Percentiles rank a stretch among this genome's conserved stretches.
Evolutionary conservation across 2,888 invertebrate species (phyloP).

Genomic region (Strigamia crassipes): DNA sequence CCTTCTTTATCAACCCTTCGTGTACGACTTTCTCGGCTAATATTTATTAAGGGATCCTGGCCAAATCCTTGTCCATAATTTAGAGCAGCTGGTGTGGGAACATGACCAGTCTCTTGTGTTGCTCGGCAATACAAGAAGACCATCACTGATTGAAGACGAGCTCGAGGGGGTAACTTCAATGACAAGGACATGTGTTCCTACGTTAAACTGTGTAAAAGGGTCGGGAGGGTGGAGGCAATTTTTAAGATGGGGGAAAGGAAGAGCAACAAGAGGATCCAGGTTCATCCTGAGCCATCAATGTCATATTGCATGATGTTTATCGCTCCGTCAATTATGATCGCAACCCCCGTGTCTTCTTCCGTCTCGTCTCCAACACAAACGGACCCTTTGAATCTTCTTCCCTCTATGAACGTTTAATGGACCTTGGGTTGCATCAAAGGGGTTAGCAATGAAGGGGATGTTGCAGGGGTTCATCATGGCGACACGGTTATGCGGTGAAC

Average conservation of each 20-base stretch:
- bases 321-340: conserved; percentile 17
- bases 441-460: conserved; percentile 1
- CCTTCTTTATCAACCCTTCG: conserved; percentile 21
- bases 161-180: conserved; percentile 38
- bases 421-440: conserved; percentile 11
- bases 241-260: conserved; percentile 10
- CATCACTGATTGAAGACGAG: conserved; percentile 25
- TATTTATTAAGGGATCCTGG: conserved; percentile 21
- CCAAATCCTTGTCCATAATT: conserved; percentile 17
- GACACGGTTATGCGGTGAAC: conserved; percentile 21
- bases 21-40: conserved; percentile 5
- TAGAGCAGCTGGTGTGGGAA: conserved; percentile 21
- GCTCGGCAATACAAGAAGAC: conserved; percentile 30
- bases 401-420: conserved; percentile 10
- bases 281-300: conserved; percentile 16
- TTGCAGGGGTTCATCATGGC: conserved; percentile 7
- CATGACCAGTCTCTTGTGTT: conserved; percentile 16
- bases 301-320: conserved; percentile 21
- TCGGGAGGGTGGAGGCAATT: not conserved
- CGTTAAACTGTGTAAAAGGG: conserved; percentile 19
- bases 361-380: not conserved
- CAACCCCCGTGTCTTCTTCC: conserved; percentile 16
- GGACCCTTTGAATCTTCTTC: not conserved
- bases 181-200: conserved; percentile 11
- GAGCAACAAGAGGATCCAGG: conserved; percentile 21